These are phyloP conservation scores for Drosophila gaucha DNA, from an alignment of 2,888 invertebrate genomes.

Conservation along the genomic window DNA sequence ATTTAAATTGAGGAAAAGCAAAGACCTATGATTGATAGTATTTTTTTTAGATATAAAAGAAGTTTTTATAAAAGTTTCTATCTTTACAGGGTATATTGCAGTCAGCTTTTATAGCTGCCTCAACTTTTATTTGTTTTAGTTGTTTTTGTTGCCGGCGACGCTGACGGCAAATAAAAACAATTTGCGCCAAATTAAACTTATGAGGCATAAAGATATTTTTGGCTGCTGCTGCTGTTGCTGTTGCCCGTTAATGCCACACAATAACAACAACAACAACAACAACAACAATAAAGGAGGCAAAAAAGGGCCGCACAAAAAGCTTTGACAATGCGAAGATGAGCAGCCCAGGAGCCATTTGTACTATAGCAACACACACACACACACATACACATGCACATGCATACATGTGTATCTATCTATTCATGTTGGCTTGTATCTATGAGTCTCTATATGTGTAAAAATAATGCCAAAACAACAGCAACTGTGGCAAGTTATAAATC, in stretches of 20 bases:
- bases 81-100: constrained; percentile 24
- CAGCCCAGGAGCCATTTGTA: constrained; percentile 67
- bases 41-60: accelerated
- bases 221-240: constrained; percentile 61
- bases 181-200: constrained; percentile 82
- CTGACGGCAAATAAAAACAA: constrained; percentile 76
- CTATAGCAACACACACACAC: constrained; percentile 33
- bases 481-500: constrained; percentile 78
- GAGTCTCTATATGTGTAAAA: constrained; percentile 44
- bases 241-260: constrained; percentile 68
- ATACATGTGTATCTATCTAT: constrained; percentile 25
- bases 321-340: constrained; percentile 69
- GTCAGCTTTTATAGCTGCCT: neutral
- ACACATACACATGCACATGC: constrained; percentile 44
- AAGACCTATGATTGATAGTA: neutral
- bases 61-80: neutral
- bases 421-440: constrained; percentile 37
- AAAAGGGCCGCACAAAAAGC: constrained; percentile 57
- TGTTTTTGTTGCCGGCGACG: constrained; percentile 63
- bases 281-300: constrained; percentile 12
- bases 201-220: constrained; percentile 82
- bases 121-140: constrained; percentile 43
- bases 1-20: too few relatives aligned
- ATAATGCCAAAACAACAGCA: constrained; percentile 60
- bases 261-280: constrained; percentile 29